Evolutionary conservation across 2,888 invertebrate species (phyloP).

Genomic region (Leptogaster cylindrica): DNA sequence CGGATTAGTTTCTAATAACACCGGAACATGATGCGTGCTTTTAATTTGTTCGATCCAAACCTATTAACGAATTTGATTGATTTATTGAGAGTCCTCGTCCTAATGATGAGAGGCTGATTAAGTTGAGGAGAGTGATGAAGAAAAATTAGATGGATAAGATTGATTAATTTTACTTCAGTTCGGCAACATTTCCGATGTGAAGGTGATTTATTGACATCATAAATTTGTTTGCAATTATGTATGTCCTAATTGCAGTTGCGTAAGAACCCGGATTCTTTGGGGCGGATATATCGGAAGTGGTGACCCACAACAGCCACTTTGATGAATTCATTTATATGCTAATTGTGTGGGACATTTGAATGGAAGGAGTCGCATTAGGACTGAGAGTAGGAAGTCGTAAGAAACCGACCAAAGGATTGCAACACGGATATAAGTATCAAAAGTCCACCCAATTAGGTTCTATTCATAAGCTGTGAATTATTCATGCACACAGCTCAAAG

Average conservation of each 20-base stretch:
- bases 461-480: slow-evolving; percentile 31
- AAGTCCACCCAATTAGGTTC: slow-evolving; percentile 12
- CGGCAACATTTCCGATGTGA: background rate
- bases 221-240: slow-evolving; percentile 27
- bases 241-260: background rate
- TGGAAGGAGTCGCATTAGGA: too few species aligned
- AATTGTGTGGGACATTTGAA: too few species aligned
- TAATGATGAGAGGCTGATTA: slow-evolving; percentile 36
- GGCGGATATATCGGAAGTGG: background rate
- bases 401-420: background rate
- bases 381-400: background rate
- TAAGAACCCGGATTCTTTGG: background rate
- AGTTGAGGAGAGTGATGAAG: slow-evolving; percentile 27
- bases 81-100: slow-evolving; percentile 24
- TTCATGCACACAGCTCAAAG: slow-evolving; percentile 11
- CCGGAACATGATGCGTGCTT: slow-evolving; percentile 22
- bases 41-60: slow-evolving; percentile 25
- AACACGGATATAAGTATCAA: background rate
- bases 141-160: slow-evolving; percentile 30
- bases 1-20: slow-evolving; percentile 5
- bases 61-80: slow-evolving; percentile 32
- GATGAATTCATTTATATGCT: too few species aligned
- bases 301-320: too few species aligned
- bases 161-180: slow-evolving; percentile 6
- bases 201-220: slow-evolving; percentile 22